Percentiles rank a stretch among this genome's conserved stretches.
These are phyloP conservation scores for Lycaon pictus DNA, from an alignment of 2,113 vertebrate genomes.

Conservation along the genomic window DNA sequence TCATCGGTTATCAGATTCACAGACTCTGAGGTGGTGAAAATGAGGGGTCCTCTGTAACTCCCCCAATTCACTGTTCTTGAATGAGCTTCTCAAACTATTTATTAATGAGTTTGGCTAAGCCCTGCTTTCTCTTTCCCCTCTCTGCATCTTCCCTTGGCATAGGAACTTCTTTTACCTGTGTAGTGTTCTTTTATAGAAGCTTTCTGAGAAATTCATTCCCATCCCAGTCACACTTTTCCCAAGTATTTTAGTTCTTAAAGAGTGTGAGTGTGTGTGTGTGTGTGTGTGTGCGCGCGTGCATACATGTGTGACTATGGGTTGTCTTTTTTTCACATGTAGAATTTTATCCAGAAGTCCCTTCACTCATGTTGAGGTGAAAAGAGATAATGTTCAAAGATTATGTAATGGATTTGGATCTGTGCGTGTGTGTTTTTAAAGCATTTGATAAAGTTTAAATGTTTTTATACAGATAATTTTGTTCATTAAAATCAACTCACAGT, in stretches of 20 bases:
- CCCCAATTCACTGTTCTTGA: slow-evolving; percentile 18
- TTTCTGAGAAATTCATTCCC: slow-evolving; percentile 50
- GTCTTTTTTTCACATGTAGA: slow-evolving; percentile 59
- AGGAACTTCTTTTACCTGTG: slow-evolving; percentile 48
- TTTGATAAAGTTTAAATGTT: slow-evolving; percentile 77
- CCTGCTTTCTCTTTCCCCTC: not conserved
- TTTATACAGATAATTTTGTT: slow-evolving; percentile 73
- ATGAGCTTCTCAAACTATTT: slow-evolving; percentile 45
- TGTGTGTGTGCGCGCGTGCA: not conserved
- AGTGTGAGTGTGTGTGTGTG: not conserved
- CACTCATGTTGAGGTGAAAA: slow-evolving; percentile 57
- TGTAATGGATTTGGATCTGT: slow-evolving; percentile 59
- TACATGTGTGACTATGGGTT: not conserved
- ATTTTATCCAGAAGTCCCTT: slow-evolving; percentile 70
- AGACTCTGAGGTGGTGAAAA: slow-evolving; percentile 32
- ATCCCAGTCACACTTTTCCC: not conserved
- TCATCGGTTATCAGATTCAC: not conserved
- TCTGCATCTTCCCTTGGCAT: slow-evolving; percentile 8
- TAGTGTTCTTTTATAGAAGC: slow-evolving; percentile 62
- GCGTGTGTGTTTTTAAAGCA: slow-evolving; percentile 64
- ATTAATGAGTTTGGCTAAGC: not conserved
- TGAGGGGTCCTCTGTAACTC: not conserved
- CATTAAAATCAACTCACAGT: slow-evolving; percentile 78
- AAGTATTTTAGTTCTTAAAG: slow-evolving; percentile 48
- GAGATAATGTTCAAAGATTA: slow-evolving; percentile 65